Percentiles rank a stretch among this genome's conserved stretches.
phyloP scores from a whole-genome alignment of 1,140 invertebrate species.

The Ephestia elutella region DNA sequence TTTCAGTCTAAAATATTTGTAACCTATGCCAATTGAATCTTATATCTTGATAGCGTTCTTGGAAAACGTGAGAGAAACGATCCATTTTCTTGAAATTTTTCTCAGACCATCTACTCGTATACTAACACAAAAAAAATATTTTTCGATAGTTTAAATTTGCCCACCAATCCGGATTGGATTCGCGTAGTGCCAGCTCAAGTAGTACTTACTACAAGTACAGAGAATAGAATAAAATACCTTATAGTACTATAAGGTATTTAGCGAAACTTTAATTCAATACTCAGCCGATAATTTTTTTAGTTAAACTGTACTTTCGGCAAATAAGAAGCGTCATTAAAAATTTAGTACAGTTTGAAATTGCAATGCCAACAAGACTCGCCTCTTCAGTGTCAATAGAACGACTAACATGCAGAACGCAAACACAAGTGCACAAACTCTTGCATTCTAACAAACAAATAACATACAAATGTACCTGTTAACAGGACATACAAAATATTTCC shows the following conservation, averaged over 20 bases:
- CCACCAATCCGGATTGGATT: too few species aligned
- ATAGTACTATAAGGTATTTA: not conserved
- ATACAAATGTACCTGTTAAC: conserved; percentile 51
- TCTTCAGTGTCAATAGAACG: conserved; percentile 23
- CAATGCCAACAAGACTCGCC: conserved; percentile 24
- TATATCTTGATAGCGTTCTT: too few species aligned
- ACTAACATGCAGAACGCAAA: conserved; percentile 60
- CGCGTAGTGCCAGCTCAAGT: too few species aligned
- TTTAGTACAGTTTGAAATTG: conserved; percentile 19
- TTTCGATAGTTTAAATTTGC: too few species aligned
- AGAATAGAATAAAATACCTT: not conserved
- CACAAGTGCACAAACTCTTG: conserved; percentile 51
- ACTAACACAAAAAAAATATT: too few species aligned
- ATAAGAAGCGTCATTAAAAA: conserved; percentile 17
- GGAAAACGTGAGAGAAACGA: too few species aligned
- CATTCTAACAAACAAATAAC: conserved; percentile 25
- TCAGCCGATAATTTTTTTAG: too few species aligned
- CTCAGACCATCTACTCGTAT: too few species aligned
- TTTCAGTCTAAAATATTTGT: too few species aligned
- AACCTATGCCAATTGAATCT: too few species aligned
- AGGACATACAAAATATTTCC: conserved; percentile 30
- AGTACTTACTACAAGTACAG: not conserved
- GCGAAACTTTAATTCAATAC: too few species aligned
- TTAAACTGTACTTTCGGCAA: not conserved
- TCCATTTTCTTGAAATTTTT: too few species aligned